These are phyloP conservation scores for Mya arenaria DNA, from an alignment of 1,140 invertebrate species.

Conservation along the genomic window DNA sequence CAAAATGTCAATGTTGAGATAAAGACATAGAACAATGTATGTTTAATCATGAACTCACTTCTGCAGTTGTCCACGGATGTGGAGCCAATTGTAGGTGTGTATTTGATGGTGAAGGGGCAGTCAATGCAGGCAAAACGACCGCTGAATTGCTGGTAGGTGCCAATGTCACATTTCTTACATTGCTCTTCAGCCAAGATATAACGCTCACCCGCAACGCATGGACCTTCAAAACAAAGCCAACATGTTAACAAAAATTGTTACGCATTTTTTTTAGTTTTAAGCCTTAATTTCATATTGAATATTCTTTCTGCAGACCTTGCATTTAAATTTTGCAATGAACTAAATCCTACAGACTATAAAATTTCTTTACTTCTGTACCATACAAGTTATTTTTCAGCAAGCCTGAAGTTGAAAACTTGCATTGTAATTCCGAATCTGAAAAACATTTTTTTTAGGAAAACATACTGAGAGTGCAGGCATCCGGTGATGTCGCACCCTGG, in stretches of 20 bases:
- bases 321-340: too few relatives aligned
- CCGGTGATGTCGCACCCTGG: neutral
- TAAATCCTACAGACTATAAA: too few relatives aligned
- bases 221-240: too few relatives aligned
- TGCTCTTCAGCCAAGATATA: neutral
- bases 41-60: conserved; percentile 29
- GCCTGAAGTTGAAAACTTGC: too few relatives aligned
- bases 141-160: conserved; percentile 27
- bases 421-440: too few relatives aligned
- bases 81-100: conserved; percentile 13
- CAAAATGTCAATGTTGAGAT: neutral
- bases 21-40: neutral
- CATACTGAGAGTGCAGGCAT: conserved; percentile 29
- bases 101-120: conserved; percentile 18
- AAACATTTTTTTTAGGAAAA: too few relatives aligned
- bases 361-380: too few relatives aligned
- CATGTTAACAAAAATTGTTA: too few relatives aligned
- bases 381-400: too few relatives aligned
- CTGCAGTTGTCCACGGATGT: conserved; percentile 19
- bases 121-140: conserved; percentile 33
- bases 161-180: conserved; percentile 23
- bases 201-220: conserved; percentile 18
- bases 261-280: too few relatives aligned
- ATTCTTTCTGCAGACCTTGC: too few relatives aligned
- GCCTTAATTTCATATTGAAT: too few relatives aligned